Conservation (phyloP, 2,888 invertebrate species). For the Galeruca laticollis region DNA sequence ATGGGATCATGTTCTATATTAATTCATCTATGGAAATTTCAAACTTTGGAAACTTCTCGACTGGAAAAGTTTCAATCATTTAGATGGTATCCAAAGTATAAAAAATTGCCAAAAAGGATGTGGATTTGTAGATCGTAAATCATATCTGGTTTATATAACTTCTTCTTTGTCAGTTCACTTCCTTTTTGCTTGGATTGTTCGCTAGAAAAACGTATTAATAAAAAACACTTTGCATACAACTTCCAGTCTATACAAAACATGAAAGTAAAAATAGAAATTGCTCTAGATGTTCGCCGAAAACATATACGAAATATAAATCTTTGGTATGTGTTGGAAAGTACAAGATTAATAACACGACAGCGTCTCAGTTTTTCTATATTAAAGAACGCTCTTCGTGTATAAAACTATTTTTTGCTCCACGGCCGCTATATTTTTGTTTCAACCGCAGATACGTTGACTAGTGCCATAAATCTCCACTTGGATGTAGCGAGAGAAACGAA, state of each 20-base stretch:
- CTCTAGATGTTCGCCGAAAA: slow-evolving; percentile 2
- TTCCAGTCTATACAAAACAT: not conserved
- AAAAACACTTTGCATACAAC: slow-evolving; percentile 4
- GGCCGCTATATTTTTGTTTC: slow-evolving; percentile 36
- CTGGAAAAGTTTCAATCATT: not conserved
- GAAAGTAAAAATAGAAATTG: slow-evolving; percentile 18
- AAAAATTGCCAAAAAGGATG: not conserved
- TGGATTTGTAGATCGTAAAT: not conserved
- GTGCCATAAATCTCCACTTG: slow-evolving; percentile 37
- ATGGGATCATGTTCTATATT: too few species aligned
- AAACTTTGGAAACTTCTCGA: not conserved
- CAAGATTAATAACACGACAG: slow-evolving; percentile 34
- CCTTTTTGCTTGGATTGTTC: not conserved
- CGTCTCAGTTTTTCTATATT: slow-evolving; percentile 28
- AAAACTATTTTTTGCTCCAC: slow-evolving; percentile 31
- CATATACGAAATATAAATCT: slow-evolving; percentile 22
- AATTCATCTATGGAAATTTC: too few species aligned
- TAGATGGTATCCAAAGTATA: not conserved
- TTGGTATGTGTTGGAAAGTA: slow-evolving; percentile 26
- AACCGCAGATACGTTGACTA: slow-evolving; percentile 36
- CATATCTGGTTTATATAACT: not conserved
- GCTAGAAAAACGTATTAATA: slow-evolving; percentile 1
- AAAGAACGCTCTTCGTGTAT: slow-evolving; percentile 31
- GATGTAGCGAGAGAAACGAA: slow-evolving; percentile 30
- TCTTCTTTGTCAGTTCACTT: not conserved